Evolutionary conservation across 2,797 vertebrate species (phyloP).

Genomic region (Pachyuromys duprasi): DNA sequence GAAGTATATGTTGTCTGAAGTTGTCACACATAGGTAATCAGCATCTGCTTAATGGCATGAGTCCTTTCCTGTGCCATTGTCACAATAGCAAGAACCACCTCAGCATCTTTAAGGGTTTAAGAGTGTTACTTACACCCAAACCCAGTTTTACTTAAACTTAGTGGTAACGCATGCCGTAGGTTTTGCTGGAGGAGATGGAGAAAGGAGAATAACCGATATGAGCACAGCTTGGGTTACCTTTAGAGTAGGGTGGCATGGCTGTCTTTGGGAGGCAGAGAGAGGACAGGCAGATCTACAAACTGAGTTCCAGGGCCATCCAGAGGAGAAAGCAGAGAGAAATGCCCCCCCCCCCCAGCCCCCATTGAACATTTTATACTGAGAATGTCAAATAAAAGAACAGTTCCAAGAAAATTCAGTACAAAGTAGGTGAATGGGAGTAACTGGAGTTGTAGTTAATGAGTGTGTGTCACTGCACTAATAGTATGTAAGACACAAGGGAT

Average conservation of each 20-base stretch:
- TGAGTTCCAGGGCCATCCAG: too few species aligned
- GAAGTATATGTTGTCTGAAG: not conserved
- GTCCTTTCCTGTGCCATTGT: not conserved
- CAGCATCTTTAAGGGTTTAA: not conserved
- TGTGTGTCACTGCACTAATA: not conserved
- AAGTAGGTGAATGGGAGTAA: not conserved
- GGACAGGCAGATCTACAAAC: not conserved
- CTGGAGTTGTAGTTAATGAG: not conserved
- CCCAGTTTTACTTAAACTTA: not conserved
- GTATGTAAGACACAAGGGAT: rapidly evolving
- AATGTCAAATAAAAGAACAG: not conserved
- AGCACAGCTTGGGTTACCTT: not conserved
- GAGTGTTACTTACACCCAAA: not conserved
- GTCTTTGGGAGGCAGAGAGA: not conserved
- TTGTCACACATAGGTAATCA: not conserved
- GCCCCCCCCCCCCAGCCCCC: too few species aligned
- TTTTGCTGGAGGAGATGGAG: not conserved
- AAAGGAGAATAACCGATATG: not conserved
- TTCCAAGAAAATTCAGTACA: not conserved
- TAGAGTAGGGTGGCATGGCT: not conserved
- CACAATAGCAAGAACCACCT: not conserved
- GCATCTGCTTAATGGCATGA: not conserved
- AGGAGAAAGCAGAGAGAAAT: too few species aligned
- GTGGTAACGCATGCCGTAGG: not conserved
- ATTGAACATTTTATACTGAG: not conserved